Evolutionary conservation across 2,888 invertebrate species (phyloP).

Genomic region (Macropis europaea): DNA sequence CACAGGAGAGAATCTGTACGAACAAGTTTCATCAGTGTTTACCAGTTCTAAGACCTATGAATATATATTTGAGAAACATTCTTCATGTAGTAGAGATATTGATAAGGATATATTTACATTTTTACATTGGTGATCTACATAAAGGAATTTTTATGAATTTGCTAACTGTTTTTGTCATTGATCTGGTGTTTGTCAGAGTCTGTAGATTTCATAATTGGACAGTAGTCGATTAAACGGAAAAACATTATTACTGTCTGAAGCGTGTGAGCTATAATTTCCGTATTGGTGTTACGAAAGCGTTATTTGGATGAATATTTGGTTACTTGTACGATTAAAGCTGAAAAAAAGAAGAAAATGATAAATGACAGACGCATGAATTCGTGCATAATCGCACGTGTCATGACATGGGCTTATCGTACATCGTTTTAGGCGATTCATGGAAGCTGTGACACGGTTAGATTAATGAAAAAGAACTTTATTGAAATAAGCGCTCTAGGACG

Average conservation of each 20-base stretch:
- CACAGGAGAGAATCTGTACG: slow-evolving; percentile 67
- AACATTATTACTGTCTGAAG: background rate
- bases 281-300: background rate
- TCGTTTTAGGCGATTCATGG: background rate
- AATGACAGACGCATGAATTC: background rate
- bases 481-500: no score
- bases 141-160: background rate
- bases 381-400: background rate
- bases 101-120: background rate
- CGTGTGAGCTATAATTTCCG: background rate
- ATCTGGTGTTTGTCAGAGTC: no score
- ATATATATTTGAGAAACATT: no score
- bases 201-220: no score
- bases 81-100: no score
- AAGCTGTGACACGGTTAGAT: slow-evolving; percentile 7
- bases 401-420: slow-evolving; percentile 8
- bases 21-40: background rate
- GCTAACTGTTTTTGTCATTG: no score
- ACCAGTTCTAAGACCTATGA: background rate
- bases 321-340: background rate
- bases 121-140: background rate
- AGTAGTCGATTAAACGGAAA: no score
- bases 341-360: background rate
- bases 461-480: no score
- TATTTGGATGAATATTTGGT: background rate